phyloP scores from a whole-genome alignment of 2,797 vertebrate genomes.

The Rhinoraja longicauda region DNA sequence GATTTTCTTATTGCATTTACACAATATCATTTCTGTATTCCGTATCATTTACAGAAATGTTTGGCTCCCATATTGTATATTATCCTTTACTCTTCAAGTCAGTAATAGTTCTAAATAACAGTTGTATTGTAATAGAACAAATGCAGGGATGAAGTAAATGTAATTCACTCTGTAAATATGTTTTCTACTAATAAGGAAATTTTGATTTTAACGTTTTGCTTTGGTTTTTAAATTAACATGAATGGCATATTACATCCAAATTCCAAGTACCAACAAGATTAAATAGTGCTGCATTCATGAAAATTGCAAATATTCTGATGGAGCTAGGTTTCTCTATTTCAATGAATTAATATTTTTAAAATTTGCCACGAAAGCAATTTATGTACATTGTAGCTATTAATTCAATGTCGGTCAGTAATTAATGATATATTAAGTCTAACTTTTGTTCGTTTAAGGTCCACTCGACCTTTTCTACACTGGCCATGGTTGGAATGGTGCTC shows the following conservation, averaged over 20 bases:
- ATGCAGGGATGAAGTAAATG: neutral
- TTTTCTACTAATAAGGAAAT: neutral
- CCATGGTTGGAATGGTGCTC: neutral
- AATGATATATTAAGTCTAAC: neutral
- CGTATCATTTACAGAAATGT: neutral
- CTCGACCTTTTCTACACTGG: neutral
- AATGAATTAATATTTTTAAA: neutral
- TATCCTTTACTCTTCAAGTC: neutral
- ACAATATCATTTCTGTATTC: neutral
- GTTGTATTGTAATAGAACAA: neutral
- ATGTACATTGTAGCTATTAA: neutral
- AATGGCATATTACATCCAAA: neutral
- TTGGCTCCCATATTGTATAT: neutral
- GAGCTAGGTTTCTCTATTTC: neutral
- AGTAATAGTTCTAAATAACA: neutral
- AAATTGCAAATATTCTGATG: neutral
- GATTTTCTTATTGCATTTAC: neutral
- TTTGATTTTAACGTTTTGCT: neutral
- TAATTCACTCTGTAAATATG: neutral
- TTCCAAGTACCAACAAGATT: neutral
- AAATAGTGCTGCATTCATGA: neutral
- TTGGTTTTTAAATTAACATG: neutral
- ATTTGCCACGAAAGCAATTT: neutral
- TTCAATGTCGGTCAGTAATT: neutral
- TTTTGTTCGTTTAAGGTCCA: neutral